A percentile compares a stretch with the other conserved stretches of the same genome.
These are phyloP conservation scores for Arctopsyche grandis DNA, from an alignment of 1,140 invertebrate species.

Conservation along the genomic window DNA sequence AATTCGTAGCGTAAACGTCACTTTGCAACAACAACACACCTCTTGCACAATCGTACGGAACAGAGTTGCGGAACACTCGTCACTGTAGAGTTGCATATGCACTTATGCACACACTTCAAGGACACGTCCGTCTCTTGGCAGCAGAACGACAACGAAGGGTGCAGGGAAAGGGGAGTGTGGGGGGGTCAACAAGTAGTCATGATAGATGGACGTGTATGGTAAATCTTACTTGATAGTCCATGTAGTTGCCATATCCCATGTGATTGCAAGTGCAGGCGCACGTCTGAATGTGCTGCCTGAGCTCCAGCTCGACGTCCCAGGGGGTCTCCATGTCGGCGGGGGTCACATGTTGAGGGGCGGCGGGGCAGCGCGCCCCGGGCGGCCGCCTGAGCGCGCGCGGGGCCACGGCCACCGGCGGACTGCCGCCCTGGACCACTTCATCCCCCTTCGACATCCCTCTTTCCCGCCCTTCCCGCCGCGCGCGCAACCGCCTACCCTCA, in stretches of 20 bases:
- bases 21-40: too few relatives aligned
- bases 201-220: too few relatives aligned
- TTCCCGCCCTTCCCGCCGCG: background rate
- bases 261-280: slow-evolving; percentile 90
- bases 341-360: slow-evolving; percentile 48
- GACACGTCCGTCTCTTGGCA: too few relatives aligned
- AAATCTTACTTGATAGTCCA: slow-evolving; percentile 83
- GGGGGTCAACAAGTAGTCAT: too few relatives aligned
- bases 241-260: slow-evolving; percentile 90
- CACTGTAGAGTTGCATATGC: too few relatives aligned
- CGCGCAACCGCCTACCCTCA: background rate
- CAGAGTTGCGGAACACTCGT: too few relatives aligned
- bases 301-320: slow-evolving; percentile 71
- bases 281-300: slow-evolving; percentile 85
- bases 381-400: slow-evolving; percentile 54
- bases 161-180: too few relatives aligned
- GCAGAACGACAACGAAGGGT: too few relatives aligned
- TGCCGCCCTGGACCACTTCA: background rate
- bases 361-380: slow-evolving; percentile 55
- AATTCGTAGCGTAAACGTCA: too few relatives aligned
- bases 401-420: slow-evolving; percentile 28
- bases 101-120: too few relatives aligned
- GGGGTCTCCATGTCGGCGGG: slow-evolving; percentile 65
- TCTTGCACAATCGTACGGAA: too few relatives aligned
- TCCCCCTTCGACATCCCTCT: background rate